phyloP scores from a whole-genome alignment of 1,140 invertebrate genomes.

The Pogonomyrmex barbatus region DNA sequence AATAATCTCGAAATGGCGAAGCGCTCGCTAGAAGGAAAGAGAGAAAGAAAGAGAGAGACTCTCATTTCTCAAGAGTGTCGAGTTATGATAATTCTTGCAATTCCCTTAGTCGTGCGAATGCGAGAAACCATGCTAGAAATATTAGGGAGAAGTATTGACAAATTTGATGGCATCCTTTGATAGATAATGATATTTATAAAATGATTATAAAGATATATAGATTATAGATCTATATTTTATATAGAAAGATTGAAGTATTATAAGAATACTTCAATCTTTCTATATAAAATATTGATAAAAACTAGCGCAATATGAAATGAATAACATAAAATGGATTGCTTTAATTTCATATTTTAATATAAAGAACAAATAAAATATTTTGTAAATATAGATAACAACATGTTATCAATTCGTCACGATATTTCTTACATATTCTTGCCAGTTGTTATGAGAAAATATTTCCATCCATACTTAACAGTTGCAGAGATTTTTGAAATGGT shows the following conservation, averaged over 20 bases:
- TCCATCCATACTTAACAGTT: neutral
- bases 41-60: constrained; percentile 11
- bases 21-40: constrained; percentile 16
- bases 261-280: neutral
- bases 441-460: neutral
- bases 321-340: neutral
- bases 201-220: neutral
- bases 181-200: neutral
- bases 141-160: constrained; percentile 1
- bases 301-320: neutral
- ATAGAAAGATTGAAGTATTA: neutral
- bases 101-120: constrained; percentile 11
- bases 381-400: neutral
- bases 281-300: neutral
- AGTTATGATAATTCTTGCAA: constrained; percentile 67
- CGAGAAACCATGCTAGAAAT: neutral
- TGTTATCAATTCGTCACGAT: neutral
- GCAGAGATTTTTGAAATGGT: constrained; percentile 46
- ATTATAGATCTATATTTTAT: neutral
- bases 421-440: neutral
- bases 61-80: constrained; percentile 39
- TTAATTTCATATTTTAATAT: neutral
- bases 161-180: neutral
- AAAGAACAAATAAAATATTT: neutral
- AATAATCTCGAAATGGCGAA: constrained; percentile 61